Percentiles rank a stretch among this genome's conserved stretches.
phyloP scores from a whole-genome alignment of 2,797 vertebrate species.

The Pseudomugil gertrudae region DNA sequence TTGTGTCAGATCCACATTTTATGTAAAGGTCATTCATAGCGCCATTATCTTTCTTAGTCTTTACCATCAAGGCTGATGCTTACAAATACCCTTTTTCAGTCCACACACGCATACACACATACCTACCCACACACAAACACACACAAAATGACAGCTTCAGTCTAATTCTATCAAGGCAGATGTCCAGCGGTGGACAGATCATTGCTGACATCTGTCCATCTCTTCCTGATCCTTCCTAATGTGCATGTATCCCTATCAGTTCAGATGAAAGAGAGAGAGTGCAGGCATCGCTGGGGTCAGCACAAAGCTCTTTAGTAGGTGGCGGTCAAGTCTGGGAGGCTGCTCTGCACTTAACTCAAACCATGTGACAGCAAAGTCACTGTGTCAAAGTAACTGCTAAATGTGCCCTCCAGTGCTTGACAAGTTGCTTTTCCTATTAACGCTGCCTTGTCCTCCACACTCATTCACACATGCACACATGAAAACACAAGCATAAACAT shows the following conservation, averaged over 20 bases:
- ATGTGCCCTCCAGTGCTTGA: slow-evolving; percentile 69
- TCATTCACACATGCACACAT: slow-evolving; percentile 38
- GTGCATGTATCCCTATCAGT: slow-evolving; percentile 62
- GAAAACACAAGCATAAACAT: slow-evolving; percentile 38
- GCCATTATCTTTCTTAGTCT: slow-evolving; percentile 58
- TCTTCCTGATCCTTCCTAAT: slow-evolving; percentile 70
- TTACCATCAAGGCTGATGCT: slow-evolving; percentile 42
- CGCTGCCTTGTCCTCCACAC: slow-evolving; percentile 45
- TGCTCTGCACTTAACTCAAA: slow-evolving; percentile 73
- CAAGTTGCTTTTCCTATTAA: slow-evolving; percentile 75
- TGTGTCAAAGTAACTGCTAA: slow-evolving; percentile 77
- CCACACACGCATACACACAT: slow-evolving; percentile 30
- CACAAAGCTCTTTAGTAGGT: slow-evolving; percentile 76
- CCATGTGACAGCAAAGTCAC: slow-evolving; percentile 75
- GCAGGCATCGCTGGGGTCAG: slow-evolving; percentile 34
- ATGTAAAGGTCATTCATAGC: slow-evolving; percentile 67
- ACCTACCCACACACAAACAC: slow-evolving; percentile 20
- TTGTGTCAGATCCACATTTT: slow-evolving; percentile 47
- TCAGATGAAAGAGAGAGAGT: slow-evolving; percentile 51
- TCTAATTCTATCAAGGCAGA: slow-evolving; percentile 74
- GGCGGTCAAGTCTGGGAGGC: slow-evolving; percentile 57
- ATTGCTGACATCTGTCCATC: slow-evolving; percentile 81
- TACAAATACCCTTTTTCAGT: slow-evolving; percentile 25
- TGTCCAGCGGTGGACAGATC: slow-evolving; percentile 73
- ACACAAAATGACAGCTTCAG: slow-evolving; percentile 46